Evolutionary conservation across 2,888 invertebrate genomes (phyloP).

Genomic region (Hypselothyrea guttata): DNA sequence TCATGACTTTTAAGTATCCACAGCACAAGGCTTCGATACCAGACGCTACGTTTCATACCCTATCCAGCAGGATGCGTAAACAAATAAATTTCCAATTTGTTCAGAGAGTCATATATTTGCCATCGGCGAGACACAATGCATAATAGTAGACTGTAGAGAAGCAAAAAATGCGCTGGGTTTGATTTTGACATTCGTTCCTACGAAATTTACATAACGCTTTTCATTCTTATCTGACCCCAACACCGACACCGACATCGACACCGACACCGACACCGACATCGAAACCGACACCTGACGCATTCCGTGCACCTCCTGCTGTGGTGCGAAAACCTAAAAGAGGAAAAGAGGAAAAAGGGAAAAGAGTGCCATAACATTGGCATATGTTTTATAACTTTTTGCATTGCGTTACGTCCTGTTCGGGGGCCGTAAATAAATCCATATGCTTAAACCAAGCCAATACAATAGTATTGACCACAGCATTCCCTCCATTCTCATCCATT

Average conservation of each 20-base stretch:
- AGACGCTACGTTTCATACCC: slow-evolving; percentile 7
- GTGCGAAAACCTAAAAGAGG: slow-evolving; percentile 64
- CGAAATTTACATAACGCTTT: slow-evolving; percentile 75
- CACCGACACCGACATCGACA: background rate
- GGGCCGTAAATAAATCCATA: slow-evolving; percentile 71
- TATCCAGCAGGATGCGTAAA: slow-evolving; percentile 61
- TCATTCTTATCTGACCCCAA: slow-evolving; percentile 65
- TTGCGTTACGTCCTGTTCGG: slow-evolving; percentile 38
- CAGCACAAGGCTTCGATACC: slow-evolving; percentile 12
- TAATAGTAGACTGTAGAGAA: slow-evolving; percentile 8
- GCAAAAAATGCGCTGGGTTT: slow-evolving; percentile 38
- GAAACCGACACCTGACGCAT: slow-evolving; percentile 1
- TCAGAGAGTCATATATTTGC: slow-evolving; percentile 69
- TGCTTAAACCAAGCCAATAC: slow-evolving; percentile 20
- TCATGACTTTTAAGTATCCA: slow-evolving; percentile 74
- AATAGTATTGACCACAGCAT: slow-evolving; percentile 11
- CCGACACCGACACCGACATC: slow-evolving; percentile 12
- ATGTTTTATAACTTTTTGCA: slow-evolving; percentile 66
- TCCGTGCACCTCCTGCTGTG: slow-evolving; percentile 53
- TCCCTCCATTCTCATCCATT: slow-evolving; percentile 6
- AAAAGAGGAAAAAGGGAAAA: slow-evolving; percentile 12
- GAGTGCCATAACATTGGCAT: slow-evolving; percentile 48
- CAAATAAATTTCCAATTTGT: slow-evolving; percentile 78
- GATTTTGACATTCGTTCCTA: slow-evolving; percentile 68
- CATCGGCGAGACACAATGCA: slow-evolving; percentile 27